Evolutionary conservation across 30 jellyfish, hydroid and myxozoan genomes (phyloP), one percentile per base, ranked within the genome.

Genomic region (Aurelia aurita complex sp. Pacific): DNA sequence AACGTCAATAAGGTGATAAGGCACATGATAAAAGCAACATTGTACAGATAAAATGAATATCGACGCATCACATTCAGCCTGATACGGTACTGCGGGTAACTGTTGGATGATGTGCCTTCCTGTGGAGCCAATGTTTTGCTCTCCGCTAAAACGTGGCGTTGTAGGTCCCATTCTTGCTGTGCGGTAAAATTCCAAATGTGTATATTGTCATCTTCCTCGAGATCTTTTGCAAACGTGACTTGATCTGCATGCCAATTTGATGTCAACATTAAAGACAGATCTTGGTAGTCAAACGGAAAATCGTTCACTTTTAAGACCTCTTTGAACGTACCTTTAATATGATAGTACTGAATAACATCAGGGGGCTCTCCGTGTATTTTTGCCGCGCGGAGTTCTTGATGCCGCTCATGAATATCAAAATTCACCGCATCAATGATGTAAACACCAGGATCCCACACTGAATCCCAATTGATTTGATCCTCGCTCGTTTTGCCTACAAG

Each of bases 261-360:
- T 4, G 88, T 73, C 70, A 76, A 36, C 6, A 59, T 85, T 72
- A 85, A 17, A n/a, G 94, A 13, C 13, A 85, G 88, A 16, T 64
- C 69, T 59, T 76, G 88, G 42, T 85, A 85, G 18, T 85, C 94
- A 60, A 85, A 85, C 14, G 94, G 94, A 33, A 85, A 85, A 69
- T 64, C 8, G 55, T 57, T 34, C 18, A 85, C 76, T 51, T 82
- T 70, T 12, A 82, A 74, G 17, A 77, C 77, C 64, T 80, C 89
- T 80, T 80, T 69, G 63, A 80, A 80, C 6, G 81, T 69, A 12
- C 89, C 89, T 70, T 80, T 80, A 33, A 80, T 53, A 38, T 80
- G 89, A 42, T 42, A 65, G 64, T 80, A 80, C 73, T 80, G 89
- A 23, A 66, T 64, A 36, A 80, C 89, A 40, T 77, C 77, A 5